phyloP scores from a whole-genome alignment of 2,113 vertebrate species.

The Notarius quadriscutis region DNA sequence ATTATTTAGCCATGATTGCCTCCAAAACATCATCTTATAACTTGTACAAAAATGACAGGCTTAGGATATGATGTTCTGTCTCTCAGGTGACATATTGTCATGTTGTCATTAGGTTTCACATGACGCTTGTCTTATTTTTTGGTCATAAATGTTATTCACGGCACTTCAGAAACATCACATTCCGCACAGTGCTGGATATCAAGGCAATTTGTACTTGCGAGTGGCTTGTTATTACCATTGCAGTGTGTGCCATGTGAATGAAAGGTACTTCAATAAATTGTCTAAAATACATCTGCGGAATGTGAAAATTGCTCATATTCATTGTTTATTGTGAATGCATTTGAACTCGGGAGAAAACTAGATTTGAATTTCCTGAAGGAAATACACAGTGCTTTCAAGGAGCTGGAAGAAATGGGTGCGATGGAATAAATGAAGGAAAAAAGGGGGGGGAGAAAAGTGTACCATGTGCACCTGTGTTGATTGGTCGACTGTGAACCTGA shows the following conservation, averaged over 20 bases:
- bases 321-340: constrained; percentile 24
- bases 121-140: constrained; percentile 4
- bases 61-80: background rate
- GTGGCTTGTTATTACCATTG: constrained; percentile 46
- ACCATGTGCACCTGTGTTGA: background rate
- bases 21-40: background rate
- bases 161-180: constrained; percentile 7
- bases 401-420: background rate
- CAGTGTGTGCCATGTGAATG: constrained; percentile 53
- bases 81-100: background rate
- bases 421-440: background rate
- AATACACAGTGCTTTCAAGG: background rate
- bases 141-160: constrained; percentile 1
- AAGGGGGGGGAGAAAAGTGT: background rate
- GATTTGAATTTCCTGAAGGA: background rate
- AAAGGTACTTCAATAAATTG: constrained; percentile 46
- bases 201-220: constrained; percentile 53
- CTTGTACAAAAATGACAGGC: background rate
- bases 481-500: background rate
- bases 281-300: constrained; percentile 55
- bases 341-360: constrained; percentile 41
- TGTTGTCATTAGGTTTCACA: constrained; percentile 5
- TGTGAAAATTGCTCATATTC: background rate
- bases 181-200: constrained; percentile 53
- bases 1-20: background rate